phyloP scores from a whole-genome alignment of 2,888 invertebrate genomes.

The Epistrophella euchroma region DNA sequence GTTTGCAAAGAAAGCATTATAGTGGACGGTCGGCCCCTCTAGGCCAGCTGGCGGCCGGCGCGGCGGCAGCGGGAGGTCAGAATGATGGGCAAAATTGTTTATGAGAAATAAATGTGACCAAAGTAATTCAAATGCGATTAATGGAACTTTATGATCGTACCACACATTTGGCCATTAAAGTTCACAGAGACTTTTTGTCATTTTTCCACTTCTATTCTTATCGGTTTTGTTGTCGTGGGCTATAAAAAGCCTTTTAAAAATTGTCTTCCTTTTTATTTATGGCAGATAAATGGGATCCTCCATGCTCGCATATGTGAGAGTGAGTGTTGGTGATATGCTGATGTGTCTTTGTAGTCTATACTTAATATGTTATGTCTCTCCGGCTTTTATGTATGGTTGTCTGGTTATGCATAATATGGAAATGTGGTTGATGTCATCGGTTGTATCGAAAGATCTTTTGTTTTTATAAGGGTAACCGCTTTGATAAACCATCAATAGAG shows the following conservation, averaged over 20 bases:
- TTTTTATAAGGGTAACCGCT: conserved; percentile 9
- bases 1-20: conserved; percentile 16
- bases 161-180: conserved; percentile 71
- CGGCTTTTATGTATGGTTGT: neutral
- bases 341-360: neutral
- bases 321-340: conserved; percentile 35
- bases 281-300: conserved; percentile 66
- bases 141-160: conserved; percentile 80
- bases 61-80: conserved; percentile 45
- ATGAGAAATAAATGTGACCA: conserved; percentile 77
- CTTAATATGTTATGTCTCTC: neutral
- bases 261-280: conserved; percentile 74
- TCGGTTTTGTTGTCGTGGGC: conserved; percentile 66
- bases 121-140: conserved; percentile 82
- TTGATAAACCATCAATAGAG: conserved; percentile 50
- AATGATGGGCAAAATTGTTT: conserved; percentile 70
- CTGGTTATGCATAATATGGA: conserved; percentile 12
- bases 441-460: conserved; percentile 7
- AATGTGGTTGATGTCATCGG: conserved; percentile 5
- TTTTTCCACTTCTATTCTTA: conserved; percentile 75
- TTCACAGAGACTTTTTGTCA: conserved; percentile 70
- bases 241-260: conserved; percentile 76
- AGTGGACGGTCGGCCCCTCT: neutral
- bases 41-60: neutral
- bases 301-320: neutral